Evolutionary conservation across 2,888 invertebrate genomes (phyloP).

Genomic region (Amblyjoppa proteus): DNA sequence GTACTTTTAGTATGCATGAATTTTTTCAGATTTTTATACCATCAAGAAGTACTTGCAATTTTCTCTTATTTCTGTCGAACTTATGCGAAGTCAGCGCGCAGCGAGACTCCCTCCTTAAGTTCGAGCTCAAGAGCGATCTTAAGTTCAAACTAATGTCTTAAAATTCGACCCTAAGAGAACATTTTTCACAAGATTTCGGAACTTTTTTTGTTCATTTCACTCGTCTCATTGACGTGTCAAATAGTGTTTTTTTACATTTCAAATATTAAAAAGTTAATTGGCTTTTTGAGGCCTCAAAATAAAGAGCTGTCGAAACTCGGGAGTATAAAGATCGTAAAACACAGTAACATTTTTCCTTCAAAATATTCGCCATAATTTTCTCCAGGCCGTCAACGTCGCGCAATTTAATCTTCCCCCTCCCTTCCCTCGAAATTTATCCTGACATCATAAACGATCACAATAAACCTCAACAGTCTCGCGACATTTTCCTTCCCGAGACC

Average conservation of each 20-base stretch:
- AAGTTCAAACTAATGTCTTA: too few relatives aligned
- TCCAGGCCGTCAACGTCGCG: not conserved
- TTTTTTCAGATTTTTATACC: too few relatives aligned
- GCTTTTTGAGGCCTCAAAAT: not conserved
- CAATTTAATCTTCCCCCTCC: not conserved
- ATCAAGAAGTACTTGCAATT: too few relatives aligned
- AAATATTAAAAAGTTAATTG: too few relatives aligned
- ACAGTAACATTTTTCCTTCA: not conserved
- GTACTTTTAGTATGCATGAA: too few relatives aligned
- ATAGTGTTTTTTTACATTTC: too few relatives aligned
- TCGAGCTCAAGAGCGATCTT: too few relatives aligned
- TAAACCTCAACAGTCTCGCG: not conserved
- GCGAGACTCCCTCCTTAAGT: too few relatives aligned
- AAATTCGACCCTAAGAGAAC: not conserved
- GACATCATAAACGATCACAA: not conserved
- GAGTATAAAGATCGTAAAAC: not conserved
- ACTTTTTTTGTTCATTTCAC: not conserved
- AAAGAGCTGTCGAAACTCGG: not conserved
- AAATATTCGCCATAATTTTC: not conserved
- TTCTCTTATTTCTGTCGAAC: too few relatives aligned
- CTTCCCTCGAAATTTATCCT: not conserved
- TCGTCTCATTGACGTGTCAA: too few relatives aligned
- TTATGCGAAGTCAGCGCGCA: too few relatives aligned
- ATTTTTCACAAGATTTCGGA: not conserved
- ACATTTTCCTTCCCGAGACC: slow-evolving; percentile 7